These are phyloP conservation scores for Pachyuromys duprasi DNA, from an alignment of 2,797 vertebrate species.

Conservation along the genomic window DNA sequence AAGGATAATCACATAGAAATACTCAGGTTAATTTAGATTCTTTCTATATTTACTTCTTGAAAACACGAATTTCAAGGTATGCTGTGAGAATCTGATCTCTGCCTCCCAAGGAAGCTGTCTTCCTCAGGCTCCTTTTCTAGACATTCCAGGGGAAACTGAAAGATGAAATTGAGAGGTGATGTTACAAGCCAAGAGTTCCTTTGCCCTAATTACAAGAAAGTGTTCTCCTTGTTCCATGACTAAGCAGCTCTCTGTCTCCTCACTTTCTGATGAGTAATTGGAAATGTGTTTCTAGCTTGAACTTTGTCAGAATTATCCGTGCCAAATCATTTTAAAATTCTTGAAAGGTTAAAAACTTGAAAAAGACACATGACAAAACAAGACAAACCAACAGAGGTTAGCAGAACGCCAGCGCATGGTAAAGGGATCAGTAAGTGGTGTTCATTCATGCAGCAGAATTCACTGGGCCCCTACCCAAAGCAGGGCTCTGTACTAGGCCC, in stretches of 20 bases:
- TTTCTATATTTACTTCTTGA: conserved; percentile 37
- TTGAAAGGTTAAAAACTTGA: conserved; percentile 14
- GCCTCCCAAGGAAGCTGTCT: background rate
- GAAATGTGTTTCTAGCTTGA: conserved; percentile 40
- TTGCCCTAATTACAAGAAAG: conserved; percentile 58
- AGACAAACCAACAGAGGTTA: background rate
- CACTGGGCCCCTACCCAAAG: background rate
- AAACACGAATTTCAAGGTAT: background rate
- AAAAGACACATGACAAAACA: conserved; percentile 22
- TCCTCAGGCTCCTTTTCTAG: background rate
- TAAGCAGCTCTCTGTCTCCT: conserved; percentile 52
- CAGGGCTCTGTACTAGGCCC: background rate
- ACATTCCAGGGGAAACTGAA: background rate
- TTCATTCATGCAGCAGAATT: conserved; percentile 2
- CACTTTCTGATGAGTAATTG: conserved; percentile 69
- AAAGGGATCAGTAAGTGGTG: background rate
- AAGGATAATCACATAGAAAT: background rate
- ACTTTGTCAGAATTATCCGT: conserved; percentile 37
- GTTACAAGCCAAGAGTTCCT: background rate
- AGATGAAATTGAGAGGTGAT: background rate
- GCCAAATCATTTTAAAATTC: conserved; percentile 31
- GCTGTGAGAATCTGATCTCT: background rate
- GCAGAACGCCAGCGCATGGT: background rate
- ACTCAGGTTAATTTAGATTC: background rate
- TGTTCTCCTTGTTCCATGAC: conserved; percentile 40